These are phyloP conservation scores for Formica aserva DNA, from an alignment of 2,888 invertebrate species.

Conservation along the genomic window DNA sequence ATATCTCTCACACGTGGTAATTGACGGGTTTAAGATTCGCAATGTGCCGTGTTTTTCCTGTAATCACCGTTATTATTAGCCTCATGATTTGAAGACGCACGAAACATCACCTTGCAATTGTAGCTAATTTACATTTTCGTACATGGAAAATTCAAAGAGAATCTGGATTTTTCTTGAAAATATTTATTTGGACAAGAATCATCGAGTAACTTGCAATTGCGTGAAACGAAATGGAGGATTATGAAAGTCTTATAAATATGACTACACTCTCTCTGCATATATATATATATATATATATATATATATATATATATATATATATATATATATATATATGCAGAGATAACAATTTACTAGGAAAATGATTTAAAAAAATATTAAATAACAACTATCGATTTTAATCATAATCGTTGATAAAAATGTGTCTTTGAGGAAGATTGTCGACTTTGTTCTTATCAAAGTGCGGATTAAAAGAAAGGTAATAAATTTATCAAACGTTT, in stretches of 20 bases:
- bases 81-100: background rate
- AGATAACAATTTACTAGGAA: background rate
- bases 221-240: background rate
- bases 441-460: background rate
- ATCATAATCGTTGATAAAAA: background rate
- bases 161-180: background rate
- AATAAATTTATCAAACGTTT: background rate
- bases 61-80: background rate
- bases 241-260: conserved; percentile 2
- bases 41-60: conserved; percentile 2
- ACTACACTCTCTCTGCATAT: background rate
- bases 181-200: background rate
- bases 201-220: background rate
- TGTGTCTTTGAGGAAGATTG: background rate
- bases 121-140: background rate
- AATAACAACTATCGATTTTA: background rate
- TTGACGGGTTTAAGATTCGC: background rate
- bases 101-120: background rate
- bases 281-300: too few species aligned
- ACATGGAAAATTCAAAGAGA: background rate
- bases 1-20: background rate
- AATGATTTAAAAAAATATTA: too few species aligned
- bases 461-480: background rate
- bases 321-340: background rate
- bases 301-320: background rate